Base-by-base conservation (phyloP, 2,797 vertebrate species). In the Melanotaenia boesemani region DNA sequence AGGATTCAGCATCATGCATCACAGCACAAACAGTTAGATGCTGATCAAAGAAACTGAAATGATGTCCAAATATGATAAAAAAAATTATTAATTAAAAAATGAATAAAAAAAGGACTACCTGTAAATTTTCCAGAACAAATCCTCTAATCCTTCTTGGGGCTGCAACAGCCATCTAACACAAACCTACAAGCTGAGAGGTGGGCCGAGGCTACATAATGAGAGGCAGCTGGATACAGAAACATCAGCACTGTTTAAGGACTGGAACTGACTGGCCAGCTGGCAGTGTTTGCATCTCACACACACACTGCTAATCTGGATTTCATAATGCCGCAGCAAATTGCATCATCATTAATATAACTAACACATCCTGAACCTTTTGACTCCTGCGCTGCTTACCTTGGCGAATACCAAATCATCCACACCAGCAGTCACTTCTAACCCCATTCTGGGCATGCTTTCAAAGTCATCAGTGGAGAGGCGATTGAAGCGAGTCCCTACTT, bases 221-320 rank as follows among this genome's bases (percentile, higher is more conserved):
- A 78, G 60, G 62, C 80, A 88, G 85, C 79, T 86, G 86, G 76
- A 86, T 58, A 74, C 57, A 78, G 77, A 87, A 52, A 71, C 79
- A 80, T 85, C 50, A 79, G 63, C 6, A 15, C 54, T 68, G 76
- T 67, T 73, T 80, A 60, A 83, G 41, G 63, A 72, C 60, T 72
- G 71, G 67, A 76, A 70, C 58, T 57, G 76, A 77, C 75, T 62
- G 28, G 41, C 74, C 79, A 85, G 76, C 82, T 81, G 80, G 69
- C 74, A 64, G 41, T 22, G 52, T 83, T 81, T 87, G 44, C 80
- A 85, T 89, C 64, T 88, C 63, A 75, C 81, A 72, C 70, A 46
- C 65, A 70, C 79, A 46, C 61, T 57, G 64, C 57, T 86, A 85
- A 88, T 90, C 78, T 83, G 76, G 82, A 82, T 90, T 91, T 93